Conservation (phyloP, 1,140 invertebrate species). For the Eupristina koningsbergeri region DNA sequence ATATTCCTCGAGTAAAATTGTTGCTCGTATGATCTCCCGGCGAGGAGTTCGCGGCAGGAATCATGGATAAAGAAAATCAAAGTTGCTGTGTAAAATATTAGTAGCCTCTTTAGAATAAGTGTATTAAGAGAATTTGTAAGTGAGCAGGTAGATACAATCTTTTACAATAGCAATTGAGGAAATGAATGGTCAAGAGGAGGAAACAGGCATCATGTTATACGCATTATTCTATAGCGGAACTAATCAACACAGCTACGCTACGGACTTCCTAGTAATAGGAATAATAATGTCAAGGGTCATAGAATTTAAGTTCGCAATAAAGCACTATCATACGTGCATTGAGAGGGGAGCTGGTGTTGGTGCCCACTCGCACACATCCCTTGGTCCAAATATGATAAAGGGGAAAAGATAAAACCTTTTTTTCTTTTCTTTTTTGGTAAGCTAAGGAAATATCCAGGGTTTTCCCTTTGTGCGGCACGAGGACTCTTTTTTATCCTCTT, state of each 20-base stretch:
- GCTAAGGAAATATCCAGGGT: not conserved
- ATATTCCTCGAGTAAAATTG: not conserved
- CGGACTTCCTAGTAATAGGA: not conserved
- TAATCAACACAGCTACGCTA: not conserved
- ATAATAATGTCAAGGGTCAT: conserved; percentile 5
- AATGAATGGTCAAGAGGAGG: not conserved
- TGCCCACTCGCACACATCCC: not conserved
- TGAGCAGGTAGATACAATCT: not conserved
- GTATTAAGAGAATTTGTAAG: not conserved
- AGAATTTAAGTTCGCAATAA: not conserved
- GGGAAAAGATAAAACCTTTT: not conserved
- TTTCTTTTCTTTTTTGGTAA: not conserved
- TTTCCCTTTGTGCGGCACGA: not conserved
- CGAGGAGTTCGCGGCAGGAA: not conserved
- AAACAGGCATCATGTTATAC: not conserved
- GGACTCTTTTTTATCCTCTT: not conserved
- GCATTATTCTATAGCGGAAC: conserved; percentile 11
- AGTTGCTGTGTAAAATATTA: not conserved
- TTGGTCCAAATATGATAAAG: not conserved
- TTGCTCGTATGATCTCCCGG: not conserved
- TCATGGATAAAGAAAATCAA: conserved; percentile 7
- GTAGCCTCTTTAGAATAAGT: not conserved
- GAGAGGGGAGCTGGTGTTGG: not conserved
- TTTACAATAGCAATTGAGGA: not conserved
- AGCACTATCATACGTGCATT: not conserved